Conservation (phyloP, 1,140 invertebrate species). For the Propsilocerus akamusi region DNA sequence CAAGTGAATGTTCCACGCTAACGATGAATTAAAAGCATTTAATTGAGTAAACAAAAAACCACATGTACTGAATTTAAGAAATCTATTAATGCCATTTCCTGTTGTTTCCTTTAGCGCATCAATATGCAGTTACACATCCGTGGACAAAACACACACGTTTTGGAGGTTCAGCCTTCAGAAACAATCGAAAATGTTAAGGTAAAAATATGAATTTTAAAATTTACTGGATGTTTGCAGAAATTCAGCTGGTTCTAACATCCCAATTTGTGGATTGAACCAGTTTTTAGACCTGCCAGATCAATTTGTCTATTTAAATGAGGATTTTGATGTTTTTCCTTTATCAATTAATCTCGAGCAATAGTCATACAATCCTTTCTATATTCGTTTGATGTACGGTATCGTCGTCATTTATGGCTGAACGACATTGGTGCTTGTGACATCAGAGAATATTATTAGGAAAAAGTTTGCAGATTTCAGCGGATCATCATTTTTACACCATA, state of each 20-base stretch:
- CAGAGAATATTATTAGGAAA: background rate
- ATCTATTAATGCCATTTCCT: background rate
- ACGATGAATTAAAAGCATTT: background rate
- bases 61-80: background rate
- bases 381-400: background rate
- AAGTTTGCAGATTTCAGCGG: background rate
- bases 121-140: slow-evolving; percentile 30
- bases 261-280: background rate
- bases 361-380: too few species aligned
- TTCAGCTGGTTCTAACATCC: background rate
- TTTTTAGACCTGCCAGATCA: too few species aligned
- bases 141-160: slow-evolving; percentile 27
- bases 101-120: background rate
- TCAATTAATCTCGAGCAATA: too few species aligned
- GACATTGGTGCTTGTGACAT: background rate
- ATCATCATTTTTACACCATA: background rate
- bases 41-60: background rate
- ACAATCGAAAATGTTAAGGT: slow-evolving; percentile 29
- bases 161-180: slow-evolving; percentile 27
- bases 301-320: too few species aligned
- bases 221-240: background rate
- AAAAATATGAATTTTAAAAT: slow-evolving; percentile 5
- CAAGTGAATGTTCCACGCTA: background rate
- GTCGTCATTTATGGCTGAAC: background rate
- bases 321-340: too few species aligned